Percentiles rank a stretch among this genome's conserved stretches.
phyloP scores from a whole-genome alignment of 1,140 invertebrate species.

The Telenomus remus region DNA sequence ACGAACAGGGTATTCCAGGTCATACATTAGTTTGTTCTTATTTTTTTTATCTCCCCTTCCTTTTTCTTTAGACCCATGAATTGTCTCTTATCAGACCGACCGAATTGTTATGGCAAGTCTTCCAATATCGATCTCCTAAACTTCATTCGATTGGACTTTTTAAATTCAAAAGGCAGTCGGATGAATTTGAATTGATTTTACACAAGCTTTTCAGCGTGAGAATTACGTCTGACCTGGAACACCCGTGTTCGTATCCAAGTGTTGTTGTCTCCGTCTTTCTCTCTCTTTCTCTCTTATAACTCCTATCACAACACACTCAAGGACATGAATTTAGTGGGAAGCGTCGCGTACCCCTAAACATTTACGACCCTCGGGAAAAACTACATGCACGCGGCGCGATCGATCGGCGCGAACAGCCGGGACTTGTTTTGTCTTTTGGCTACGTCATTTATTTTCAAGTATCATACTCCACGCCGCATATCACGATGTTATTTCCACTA shows the following conservation, averaged over 20 bases:
- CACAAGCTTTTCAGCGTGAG: not conserved
- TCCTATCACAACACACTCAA: constrained; percentile 40
- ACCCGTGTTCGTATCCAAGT: constrained; percentile 29
- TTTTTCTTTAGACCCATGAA: no score
- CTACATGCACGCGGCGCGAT: constrained; percentile 22
- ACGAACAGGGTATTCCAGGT: constrained; percentile 25
- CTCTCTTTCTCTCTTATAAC: constrained; percentile 41
- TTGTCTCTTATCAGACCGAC: no score
- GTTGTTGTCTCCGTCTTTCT: constrained; percentile 6
- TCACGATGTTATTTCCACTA: no score
- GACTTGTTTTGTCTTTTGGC: not conserved
- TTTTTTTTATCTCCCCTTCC: not conserved
- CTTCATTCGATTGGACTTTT: not conserved
- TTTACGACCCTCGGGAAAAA: constrained; percentile 41
- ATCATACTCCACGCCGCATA: no score
- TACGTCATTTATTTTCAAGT: not conserved
- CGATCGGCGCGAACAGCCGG: constrained; percentile 9
- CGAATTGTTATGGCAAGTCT: no score
- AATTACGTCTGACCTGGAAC: constrained; percentile 19
- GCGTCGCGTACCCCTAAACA: constrained; percentile 34
- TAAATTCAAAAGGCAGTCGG: no score
- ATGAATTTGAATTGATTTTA: not conserved
- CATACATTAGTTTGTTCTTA: not conserved
- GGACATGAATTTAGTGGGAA: constrained; percentile 38
- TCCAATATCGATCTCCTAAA: not conserved